phyloP scores from a whole-genome alignment of 2,888 invertebrate genomes.

The Blera fallax region DNA sequence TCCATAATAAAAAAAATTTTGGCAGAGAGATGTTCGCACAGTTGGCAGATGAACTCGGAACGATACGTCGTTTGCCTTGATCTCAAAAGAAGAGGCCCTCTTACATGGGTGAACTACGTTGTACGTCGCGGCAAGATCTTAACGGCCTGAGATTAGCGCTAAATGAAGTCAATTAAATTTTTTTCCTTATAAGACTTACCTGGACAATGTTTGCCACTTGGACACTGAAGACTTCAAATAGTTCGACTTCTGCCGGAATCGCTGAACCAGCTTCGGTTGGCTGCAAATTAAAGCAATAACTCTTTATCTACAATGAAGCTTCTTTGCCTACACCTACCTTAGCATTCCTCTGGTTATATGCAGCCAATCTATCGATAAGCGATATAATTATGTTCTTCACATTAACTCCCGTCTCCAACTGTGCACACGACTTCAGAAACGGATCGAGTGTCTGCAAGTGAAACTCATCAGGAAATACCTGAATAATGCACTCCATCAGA shows the following conservation, averaged over 20 bases:
- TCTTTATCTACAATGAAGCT: not conserved
- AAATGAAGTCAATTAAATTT: too few relatives aligned
- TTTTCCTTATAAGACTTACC: constrained; percentile 81
- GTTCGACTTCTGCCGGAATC: constrained; percentile 92
- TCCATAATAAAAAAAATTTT: too few relatives aligned
- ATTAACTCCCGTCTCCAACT: constrained; percentile 96
- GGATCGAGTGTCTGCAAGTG: constrained; percentile 97
- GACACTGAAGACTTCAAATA: constrained; percentile 99
- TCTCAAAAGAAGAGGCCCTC: too few relatives aligned
- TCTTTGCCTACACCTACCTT: constrained; percentile 78
- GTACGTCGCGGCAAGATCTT: too few relatives aligned
- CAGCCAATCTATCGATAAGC: constrained; percentile 94
- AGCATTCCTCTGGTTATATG: constrained; percentile 90
- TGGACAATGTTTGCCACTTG: constrained; percentile 98
- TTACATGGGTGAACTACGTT: too few relatives aligned
- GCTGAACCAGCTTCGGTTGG: constrained; percentile 84
- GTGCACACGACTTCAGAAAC: constrained; percentile 98
- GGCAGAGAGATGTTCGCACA: too few relatives aligned
- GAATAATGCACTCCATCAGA: constrained; percentile 99
- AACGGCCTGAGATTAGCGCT: too few relatives aligned
- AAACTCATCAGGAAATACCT: constrained; percentile 99
- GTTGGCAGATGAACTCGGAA: too few relatives aligned
- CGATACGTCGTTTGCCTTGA: too few relatives aligned
- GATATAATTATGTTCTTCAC: constrained; percentile 99
- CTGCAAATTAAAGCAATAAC: constrained; percentile 68